Evolutionary conservation across 30 jellyfish, hydroid and myxozoan genomes (phyloP).

Genomic region (Mastigias papua): DNA sequence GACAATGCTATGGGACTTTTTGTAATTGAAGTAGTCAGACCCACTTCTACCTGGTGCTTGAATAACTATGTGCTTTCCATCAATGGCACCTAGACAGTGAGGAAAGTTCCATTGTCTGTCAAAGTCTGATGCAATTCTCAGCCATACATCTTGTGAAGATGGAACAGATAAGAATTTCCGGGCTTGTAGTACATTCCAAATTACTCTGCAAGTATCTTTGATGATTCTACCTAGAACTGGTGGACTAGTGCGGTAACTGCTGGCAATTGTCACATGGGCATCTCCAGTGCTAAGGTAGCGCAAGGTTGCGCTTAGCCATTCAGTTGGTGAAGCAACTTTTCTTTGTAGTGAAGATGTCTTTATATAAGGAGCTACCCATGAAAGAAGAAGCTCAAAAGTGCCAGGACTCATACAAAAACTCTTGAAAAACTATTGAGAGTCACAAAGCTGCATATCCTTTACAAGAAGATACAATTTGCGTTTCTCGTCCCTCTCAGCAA

Average conservation of each 20-base stretch:
- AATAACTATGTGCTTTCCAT: not conserved
- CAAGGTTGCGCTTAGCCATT: slow-evolving; percentile 35
- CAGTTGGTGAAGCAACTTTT: slow-evolving; percentile 12
- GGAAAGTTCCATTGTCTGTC: not conserved
- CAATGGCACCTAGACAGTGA: slow-evolving; percentile 16
- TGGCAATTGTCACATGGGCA: slow-evolving; percentile 39
- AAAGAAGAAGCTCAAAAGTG: slow-evolving; percentile 23
- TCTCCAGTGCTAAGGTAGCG: slow-evolving; percentile 36
- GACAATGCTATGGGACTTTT: slow-evolving; percentile 55
- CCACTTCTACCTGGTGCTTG: slow-evolving; percentile 16
- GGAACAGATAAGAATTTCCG: slow-evolving; percentile 20
- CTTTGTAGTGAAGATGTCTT: not conserved
- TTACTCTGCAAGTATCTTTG: slow-evolving; percentile 20
- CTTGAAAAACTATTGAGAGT: not conserved
- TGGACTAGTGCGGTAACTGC: slow-evolving; percentile 29
- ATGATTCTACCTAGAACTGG: slow-evolving; percentile 31
- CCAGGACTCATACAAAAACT: slow-evolving; percentile 20
- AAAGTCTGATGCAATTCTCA: slow-evolving; percentile 9
- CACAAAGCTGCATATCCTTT: slow-evolving; percentile 23
- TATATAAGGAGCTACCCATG: slow-evolving; percentile 45
- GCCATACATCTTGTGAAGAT: slow-evolving; percentile 3
- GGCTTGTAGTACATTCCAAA: slow-evolving; percentile 28
- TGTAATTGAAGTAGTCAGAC: slow-evolving; percentile 3
- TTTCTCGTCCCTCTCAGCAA: slow-evolving; percentile 21
- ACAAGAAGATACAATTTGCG: slow-evolving; percentile 21